Evolutionary conservation across 2,797 vertebrate genomes (phyloP), one percentile per base, ranked within the genome.

Genomic region (Mustela erminea): DNA sequence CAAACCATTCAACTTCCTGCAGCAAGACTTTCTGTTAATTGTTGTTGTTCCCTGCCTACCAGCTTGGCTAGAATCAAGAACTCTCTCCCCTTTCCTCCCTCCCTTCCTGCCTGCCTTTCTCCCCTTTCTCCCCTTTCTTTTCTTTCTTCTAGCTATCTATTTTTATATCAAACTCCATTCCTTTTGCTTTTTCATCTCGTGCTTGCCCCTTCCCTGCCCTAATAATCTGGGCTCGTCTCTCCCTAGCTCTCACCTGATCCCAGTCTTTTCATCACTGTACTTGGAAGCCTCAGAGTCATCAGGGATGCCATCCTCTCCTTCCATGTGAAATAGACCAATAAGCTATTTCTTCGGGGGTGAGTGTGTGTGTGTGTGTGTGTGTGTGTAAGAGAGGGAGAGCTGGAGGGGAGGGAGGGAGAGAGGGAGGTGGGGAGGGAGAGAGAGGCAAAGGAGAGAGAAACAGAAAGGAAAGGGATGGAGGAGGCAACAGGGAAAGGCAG

Each of bases 21-120:
- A 43, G n/a, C 38, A 85, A 91, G 7, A 86, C 25, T 77, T 83
- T 68, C 92, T 64, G 56, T 92, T 95, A 93, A 93, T 78, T 95
- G 14, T 62, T 85, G 23, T 68, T 85, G 29, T 68, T 93, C 29
- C 8, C 43, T 82, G 27, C 9, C 23, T 83, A 11, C 1, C 85
- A 38, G 18, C 12, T 66, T 85, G 93, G 35, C 49, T 82, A 81
- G 23, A 64, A 58, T 75, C 17, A 66, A 38, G 11, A 4, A 46
- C 32, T 60, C 2, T 62, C 29, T 93, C 13, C 11, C 41, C 3
- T 75, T 35, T 41, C 27, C 4, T 20, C 54, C 17, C 32, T 60
- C 1, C 56, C 4, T 15, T 41, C 64, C 9, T 74, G 7, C 10
- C 52, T 54, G 5, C 56, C 56, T 56, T 70, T n/a, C 49, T 52